Conservation (phyloP, 2,888 invertebrate species). For the Crepidodera aurea region DNA sequence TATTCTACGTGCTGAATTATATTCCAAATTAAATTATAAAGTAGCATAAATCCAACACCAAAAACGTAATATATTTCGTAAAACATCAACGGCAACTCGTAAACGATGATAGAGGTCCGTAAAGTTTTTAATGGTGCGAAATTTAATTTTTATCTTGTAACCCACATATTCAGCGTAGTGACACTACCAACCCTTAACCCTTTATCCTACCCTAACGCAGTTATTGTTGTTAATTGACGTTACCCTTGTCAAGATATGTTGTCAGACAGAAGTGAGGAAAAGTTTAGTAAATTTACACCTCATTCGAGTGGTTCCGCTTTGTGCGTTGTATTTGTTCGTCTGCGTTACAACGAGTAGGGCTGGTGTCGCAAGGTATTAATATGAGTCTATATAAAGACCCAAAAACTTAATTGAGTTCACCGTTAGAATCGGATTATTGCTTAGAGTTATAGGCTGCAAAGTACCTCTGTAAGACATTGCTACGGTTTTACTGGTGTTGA, state of each 20-base stretch:
- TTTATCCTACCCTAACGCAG: slow-evolving; percentile 1
- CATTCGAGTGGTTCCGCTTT: neutral
- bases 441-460: too few species aligned
- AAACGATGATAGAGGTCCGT: neutral
- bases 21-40: too few species aligned
- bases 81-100: neutral
- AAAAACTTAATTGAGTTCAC: too few species aligned
- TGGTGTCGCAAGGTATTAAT: too few species aligned
- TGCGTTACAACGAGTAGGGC: neutral
- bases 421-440: too few species aligned
- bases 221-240: slow-evolving; percentile 22
- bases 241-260: slow-evolving; percentile 18
- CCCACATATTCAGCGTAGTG: neutral
- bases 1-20: too few species aligned
- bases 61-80: neutral
- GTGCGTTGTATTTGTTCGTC: slow-evolving; percentile 5
- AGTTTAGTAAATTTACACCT: slow-evolving; percentile 19
- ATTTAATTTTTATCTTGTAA: neutral
- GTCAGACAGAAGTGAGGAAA: slow-evolving; percentile 20
- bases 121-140: neutral
- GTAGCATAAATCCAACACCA: too few species aligned
- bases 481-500: too few species aligned
- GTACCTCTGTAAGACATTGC: too few species aligned
- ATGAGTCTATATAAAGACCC: too few species aligned
- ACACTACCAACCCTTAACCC: neutral